phyloP scores from a whole-genome alignment of 2,797 vertebrate genomes.

The Brachyalestes nurse region DNA sequence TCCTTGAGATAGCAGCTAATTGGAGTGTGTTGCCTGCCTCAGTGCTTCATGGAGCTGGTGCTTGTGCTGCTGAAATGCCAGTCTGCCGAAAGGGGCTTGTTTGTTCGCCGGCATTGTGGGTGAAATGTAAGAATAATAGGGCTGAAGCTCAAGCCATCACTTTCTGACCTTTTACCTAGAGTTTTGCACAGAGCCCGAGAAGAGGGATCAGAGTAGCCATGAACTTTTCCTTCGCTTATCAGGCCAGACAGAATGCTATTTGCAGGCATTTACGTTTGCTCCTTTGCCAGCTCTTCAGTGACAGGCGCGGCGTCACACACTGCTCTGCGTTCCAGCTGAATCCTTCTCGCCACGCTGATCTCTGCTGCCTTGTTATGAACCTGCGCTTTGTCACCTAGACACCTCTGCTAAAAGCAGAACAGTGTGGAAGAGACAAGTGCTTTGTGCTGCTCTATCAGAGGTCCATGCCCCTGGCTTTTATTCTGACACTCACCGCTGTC shows the following conservation, averaged over 20 bases:
- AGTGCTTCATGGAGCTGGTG: slow-evolving; percentile 42
- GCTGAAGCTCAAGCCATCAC: neutral
- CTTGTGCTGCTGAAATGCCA: slow-evolving; percentile 33
- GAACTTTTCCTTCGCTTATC: slow-evolving; percentile 43
- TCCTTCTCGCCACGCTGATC: slow-evolving; percentile 57
- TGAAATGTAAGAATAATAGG: neutral
- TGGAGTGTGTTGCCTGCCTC: slow-evolving; percentile 61
- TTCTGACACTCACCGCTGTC: slow-evolving; percentile 62
- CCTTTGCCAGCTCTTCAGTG: slow-evolving; percentile 19
- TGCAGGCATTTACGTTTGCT: slow-evolving; percentile 42
- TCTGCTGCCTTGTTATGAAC: slow-evolving; percentile 62
- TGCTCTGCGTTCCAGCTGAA: neutral
- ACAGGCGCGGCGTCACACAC: slow-evolving; percentile 11
- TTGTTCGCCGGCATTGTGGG: neutral
- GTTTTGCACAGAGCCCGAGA: neutral
- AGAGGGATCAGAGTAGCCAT: neutral
- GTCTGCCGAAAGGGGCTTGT: neutral
- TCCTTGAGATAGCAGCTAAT: slow-evolving; percentile 70
- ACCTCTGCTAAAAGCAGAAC: slow-evolving; percentile 44
- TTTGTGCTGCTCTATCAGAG: slow-evolving; percentile 57
- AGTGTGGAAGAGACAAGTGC: slow-evolving; percentile 20
- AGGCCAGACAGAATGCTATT: slow-evolving; percentile 29
- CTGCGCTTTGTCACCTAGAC: slow-evolving; percentile 55
- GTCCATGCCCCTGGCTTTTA: slow-evolving; percentile 58
- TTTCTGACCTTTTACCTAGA: slow-evolving; percentile 10